These are phyloP conservation scores for Cassiopea xamachana DNA, from an alignment of 30 jellyfish, hydroid and myxozoan genomes.

Conservation along the genomic window DNA sequence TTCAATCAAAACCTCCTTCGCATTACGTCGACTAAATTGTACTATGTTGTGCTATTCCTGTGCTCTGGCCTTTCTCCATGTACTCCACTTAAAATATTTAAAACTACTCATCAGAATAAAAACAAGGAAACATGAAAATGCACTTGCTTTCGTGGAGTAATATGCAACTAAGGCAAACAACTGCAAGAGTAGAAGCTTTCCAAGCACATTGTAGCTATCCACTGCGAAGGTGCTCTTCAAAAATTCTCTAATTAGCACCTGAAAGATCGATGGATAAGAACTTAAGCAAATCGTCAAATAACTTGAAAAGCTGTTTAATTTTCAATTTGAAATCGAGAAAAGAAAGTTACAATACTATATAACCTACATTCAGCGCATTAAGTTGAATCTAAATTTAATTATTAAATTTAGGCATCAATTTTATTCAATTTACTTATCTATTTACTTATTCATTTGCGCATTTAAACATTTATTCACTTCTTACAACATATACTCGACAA, in stretches of 20 bases:
- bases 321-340: not conserved
- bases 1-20: no score
- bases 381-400: no score
- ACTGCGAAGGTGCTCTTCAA: not conserved
- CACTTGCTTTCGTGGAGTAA: not conserved
- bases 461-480: not conserved
- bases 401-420: no score
- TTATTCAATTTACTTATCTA: not conserved
- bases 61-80: no score
- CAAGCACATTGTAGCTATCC: not conserved
- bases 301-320: not conserved
- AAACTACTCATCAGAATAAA: not conserved
- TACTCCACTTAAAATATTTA: no score
- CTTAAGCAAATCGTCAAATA: not conserved
- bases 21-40: no score
- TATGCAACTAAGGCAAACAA: not conserved
- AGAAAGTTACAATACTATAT: not conserved
- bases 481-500: not conserved
- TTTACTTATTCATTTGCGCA: not conserved
- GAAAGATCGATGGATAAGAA: not conserved
- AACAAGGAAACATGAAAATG: not conserved
- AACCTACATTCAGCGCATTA: no score
- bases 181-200: conserved; percentile 1
- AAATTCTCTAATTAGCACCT: not conserved
- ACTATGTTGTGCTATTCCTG: no score